Evolutionary conservation across 92 coral and sea anemone genomes (phyloP).

Genomic region (Zoanthus sociatus): DNA sequence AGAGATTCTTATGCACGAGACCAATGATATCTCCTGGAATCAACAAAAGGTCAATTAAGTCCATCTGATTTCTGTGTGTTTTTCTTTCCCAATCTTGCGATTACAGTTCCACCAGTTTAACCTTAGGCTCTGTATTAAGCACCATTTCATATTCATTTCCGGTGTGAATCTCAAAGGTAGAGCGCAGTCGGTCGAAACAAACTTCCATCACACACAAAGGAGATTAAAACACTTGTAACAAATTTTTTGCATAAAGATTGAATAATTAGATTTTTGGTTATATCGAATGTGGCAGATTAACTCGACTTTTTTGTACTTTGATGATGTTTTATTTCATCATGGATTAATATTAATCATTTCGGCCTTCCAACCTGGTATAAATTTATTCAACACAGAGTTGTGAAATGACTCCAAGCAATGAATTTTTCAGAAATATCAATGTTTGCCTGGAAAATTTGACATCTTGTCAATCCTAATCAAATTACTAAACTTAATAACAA

Average conservation of each 20-base stretch:
- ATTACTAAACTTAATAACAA: too few relatives aligned
- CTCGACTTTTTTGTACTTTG: neutral
- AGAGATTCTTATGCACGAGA: neutral
- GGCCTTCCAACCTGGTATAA: too few relatives aligned
- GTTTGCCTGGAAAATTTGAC: too few relatives aligned
- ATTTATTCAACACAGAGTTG: too few relatives aligned
- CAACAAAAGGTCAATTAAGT: neutral
- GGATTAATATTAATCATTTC: too few relatives aligned
- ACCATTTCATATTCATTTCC: conserved; percentile 1
- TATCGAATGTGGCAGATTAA: neutral
- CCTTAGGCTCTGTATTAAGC: neutral
- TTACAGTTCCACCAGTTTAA: neutral
- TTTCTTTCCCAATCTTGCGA: neutral
- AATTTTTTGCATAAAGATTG: neutral
- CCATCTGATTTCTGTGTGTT: conserved; percentile 10
- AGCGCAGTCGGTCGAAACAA: neutral
- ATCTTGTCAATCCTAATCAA: too few relatives aligned
- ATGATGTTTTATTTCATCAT: neutral
- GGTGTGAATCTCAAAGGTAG: neutral
- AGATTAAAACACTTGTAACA: neutral
- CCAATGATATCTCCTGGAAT: neutral
- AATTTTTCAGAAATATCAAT: too few relatives aligned
- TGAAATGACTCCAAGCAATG: too few relatives aligned
- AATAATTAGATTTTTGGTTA: neutral
- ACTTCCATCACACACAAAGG: conserved; percentile 6